Evolutionary conservation across 2,888 invertebrate genomes (phyloP).

Genomic region (Harpalus rubripes): DNA sequence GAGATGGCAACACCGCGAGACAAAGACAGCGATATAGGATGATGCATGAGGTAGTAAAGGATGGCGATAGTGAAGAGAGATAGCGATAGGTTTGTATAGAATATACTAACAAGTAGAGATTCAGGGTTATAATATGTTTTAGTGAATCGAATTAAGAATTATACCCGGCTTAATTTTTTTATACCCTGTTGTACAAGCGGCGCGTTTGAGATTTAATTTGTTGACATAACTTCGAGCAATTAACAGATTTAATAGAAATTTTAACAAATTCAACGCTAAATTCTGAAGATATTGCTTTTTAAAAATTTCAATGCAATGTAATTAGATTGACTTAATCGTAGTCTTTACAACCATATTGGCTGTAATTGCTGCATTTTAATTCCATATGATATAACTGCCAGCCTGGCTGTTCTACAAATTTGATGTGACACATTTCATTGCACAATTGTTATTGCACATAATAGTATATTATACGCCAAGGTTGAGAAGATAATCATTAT

Average conservation of each 20-base stretch:
- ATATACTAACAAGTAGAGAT: conserved; percentile 74
- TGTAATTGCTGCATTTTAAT: no score
- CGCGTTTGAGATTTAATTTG: conserved; percentile 60
- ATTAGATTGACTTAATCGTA: no score
- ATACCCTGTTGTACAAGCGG: conserved; percentile 61
- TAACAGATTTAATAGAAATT: conserved; percentile 54
- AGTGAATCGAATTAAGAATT: conserved; percentile 64
- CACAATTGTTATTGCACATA: no score
- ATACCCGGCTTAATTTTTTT: conserved; percentile 60
- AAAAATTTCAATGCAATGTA: no score
- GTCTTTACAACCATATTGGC: no score
- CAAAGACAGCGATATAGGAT: conserved; percentile 3
- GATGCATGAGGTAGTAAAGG: conserved; percentile 3
- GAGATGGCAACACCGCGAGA: conserved; percentile 33
- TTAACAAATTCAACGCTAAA: conserved; percentile 4
- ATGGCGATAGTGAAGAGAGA: conserved; percentile 9
- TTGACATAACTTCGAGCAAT: conserved; percentile 63
- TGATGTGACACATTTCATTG: no score
- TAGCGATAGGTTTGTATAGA: conserved; percentile 71
- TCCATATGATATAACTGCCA: no score
- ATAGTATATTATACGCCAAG: no score
- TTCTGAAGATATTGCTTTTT: not conserved
- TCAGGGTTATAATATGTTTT: conserved; percentile 71
- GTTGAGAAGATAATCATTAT: no score
- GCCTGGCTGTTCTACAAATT: no score